Percentiles rank a stretch among this genome's conserved stretches.
Evolutionary conservation across 92 coral and sea anemone genomes (phyloP).

Genomic region (Scolanthus callimorphus): DNA sequence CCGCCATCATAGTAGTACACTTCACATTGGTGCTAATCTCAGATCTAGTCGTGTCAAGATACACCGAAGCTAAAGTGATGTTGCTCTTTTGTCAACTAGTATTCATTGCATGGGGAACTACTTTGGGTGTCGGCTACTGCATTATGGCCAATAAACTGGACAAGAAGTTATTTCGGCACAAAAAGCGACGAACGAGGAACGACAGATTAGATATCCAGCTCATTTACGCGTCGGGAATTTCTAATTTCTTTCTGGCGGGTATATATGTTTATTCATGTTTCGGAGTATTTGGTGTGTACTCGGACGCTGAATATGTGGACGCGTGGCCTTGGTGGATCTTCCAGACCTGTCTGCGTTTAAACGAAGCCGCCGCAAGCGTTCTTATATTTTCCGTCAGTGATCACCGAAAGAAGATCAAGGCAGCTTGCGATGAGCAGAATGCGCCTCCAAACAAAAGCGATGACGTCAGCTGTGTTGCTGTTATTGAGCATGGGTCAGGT

Average conservation of each 20-base stretch:
- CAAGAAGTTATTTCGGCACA: constrained; percentile 18
- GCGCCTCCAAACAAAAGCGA: too few species aligned
- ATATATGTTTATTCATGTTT: constrained; percentile 23
- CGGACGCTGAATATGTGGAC: constrained; percentile 8
- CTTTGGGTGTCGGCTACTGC: constrained; percentile 26
- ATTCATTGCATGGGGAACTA: constrained; percentile 29
- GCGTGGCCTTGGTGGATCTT: constrained; percentile 41
- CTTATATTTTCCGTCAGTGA: constrained; percentile 39
- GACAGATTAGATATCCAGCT: constrained; percentile 16
- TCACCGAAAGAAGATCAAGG: constrained; percentile 19
- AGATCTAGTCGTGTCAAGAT: constrained; percentile 20
- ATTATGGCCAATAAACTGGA: constrained; percentile 16
- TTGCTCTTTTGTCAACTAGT: constrained; percentile 24
- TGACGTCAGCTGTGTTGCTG: too few species aligned
- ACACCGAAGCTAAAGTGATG: constrained; percentile 24
- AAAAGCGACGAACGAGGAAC: constrained; percentile 8
- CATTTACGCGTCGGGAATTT: constrained; percentile 29
- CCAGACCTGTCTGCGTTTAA: constrained; percentile 17
- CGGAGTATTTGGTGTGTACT: constrained; percentile 38
- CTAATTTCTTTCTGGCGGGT: constrained; percentile 11
- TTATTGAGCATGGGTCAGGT: too few species aligned
- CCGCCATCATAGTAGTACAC: constrained; percentile 9
- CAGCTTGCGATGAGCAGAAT: neutral
- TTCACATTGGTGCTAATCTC: constrained; percentile 11
- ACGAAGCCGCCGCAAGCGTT: constrained; percentile 14